These are phyloP conservation scores for Bombus fervidus DNA, from an alignment of 1,140 invertebrate species.

Conservation along the genomic window DNA sequence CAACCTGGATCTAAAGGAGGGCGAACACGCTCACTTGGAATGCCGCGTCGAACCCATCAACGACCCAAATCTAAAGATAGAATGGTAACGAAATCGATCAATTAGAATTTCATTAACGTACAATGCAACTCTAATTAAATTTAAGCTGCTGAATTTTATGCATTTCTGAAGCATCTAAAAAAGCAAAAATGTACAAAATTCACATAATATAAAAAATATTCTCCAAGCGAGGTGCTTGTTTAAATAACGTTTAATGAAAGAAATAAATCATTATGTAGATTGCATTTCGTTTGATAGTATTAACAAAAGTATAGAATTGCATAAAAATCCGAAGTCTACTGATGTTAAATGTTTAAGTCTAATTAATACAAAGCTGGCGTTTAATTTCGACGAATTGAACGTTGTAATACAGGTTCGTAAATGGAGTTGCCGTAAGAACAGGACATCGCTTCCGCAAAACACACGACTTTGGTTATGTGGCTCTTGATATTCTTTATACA, in stretches of 20 bases:
- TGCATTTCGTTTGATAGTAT: no score
- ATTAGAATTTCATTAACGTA: neutral
- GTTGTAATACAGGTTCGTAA: slow-evolving; percentile 75
- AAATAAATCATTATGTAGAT: no score
- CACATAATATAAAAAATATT: no score
- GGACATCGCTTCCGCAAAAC: slow-evolving; percentile 95
- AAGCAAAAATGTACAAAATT: no score
- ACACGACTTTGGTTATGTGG: slow-evolving; percentile 98
- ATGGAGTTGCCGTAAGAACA: slow-evolving; percentile 79
- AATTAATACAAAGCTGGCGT: neutral
- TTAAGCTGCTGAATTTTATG: no score
- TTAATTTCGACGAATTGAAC: slow-evolving; percentile 4
- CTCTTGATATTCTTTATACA: slow-evolving; percentile 95
- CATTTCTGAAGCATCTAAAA: no score
- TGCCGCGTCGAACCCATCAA: slow-evolving; percentile 97
- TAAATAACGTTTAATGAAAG: no score
- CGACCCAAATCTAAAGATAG: slow-evolving; percentile 96
- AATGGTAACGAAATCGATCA: slow-evolving; percentile 89
- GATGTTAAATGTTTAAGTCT: no score
- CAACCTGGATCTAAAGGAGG: slow-evolving; percentile 93
- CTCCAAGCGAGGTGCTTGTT: no score
- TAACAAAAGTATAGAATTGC: no score
- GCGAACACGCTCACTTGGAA: slow-evolving; percentile 96
- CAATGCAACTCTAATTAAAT: neutral
- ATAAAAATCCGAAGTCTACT: neutral